Evolutionary conservation across 1,140 invertebrate genomes (phyloP), one percentile per base, ranked within the genome.

Genomic region (Zophobas atratus): DNA sequence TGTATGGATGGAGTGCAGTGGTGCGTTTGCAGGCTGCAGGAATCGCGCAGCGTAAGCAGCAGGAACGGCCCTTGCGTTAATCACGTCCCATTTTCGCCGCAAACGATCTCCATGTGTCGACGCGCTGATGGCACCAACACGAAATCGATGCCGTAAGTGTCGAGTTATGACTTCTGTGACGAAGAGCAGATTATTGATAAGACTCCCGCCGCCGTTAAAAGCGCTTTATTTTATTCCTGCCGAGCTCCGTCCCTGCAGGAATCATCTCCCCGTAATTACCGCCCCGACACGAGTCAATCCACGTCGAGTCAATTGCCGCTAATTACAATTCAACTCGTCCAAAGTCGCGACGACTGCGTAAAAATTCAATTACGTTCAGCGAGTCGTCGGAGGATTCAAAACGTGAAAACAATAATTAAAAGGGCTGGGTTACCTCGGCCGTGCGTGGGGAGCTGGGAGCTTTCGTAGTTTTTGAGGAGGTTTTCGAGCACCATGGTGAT

Each of bases 401-500:
- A 72, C n/a, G 6, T 34, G 5, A 6, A 33, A 49, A 34, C 56
- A 60, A 39, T 46, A 48, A 34, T 34, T 49, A 55, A 76, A 77
- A 67, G n/a, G 4, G 4, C 1, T 0, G 2, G 1, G 39, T 43
- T 86, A 94, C 94, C 94, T 90, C 94, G 92, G 38, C 93, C 93
- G 81, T 95, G 94, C 1, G 93, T 94, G 2, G 96, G 96, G 56
- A 97, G 87, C 76, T 97, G 94, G 6, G 94, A 95, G 82, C 95
- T 96, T 86, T 98, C 96, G 83, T 98, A 98, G 82, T 96, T 94
- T 84, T 96, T 94, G 57, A 97, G 87, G 2, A 97, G 88, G 83
- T 95, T 95, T 83, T 97, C 95, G 67, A 97, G 86, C 0, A 97
- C 91, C 81, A 93, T 89, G 0, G 94, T 94, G 38, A 96, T 96